phyloP scores from a whole-genome alignment of 2,113 vertebrate genomes.

The Platichthys flesus region DNA sequence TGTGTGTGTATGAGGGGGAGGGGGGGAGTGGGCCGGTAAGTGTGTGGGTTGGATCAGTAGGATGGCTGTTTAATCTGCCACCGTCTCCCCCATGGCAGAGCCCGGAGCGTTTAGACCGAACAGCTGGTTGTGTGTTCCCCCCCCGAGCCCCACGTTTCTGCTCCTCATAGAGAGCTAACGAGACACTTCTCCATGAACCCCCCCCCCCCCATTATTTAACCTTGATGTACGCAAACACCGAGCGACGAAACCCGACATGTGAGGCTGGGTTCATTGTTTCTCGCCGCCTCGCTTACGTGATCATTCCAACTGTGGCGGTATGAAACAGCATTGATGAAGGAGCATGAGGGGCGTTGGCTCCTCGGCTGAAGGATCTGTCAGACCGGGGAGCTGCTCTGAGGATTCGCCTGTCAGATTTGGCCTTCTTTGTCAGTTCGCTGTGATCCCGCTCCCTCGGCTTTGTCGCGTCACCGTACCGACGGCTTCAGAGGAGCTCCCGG shows the following conservation, averaged over 20 bases:
- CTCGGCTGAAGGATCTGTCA: conserved; percentile 62
- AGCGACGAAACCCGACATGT: not conserved
- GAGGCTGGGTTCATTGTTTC: not conserved
- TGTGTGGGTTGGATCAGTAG: conserved; percentile 70
- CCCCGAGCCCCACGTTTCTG: conserved; percentile 4
- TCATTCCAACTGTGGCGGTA: conserved; percentile 44
- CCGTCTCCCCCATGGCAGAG: conserved; percentile 54
- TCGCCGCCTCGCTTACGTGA: not conserved
- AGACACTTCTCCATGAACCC: not conserved
- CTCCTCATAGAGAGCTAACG: not conserved
- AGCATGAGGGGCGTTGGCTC: conserved; percentile 58
- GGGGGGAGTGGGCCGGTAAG: conserved; percentile 13
- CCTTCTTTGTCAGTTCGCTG: conserved; percentile 74
- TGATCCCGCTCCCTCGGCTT: conserved; percentile 74
- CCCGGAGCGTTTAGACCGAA: conserved; percentile 57
- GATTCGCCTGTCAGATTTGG: conserved; percentile 73
- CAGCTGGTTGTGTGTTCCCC: conserved; percentile 56
- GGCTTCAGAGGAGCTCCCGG: conserved; percentile 53
- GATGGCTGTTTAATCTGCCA: conserved; percentile 74
- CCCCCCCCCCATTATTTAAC: not conserved
- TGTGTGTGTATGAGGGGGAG: conserved; percentile 15
- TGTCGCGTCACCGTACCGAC: conserved; percentile 58
- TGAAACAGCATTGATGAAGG: conserved; percentile 47
- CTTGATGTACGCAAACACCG: not conserved
- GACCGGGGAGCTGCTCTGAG: conserved; percentile 54